Evolutionary conservation across 2,888 invertebrate species (phyloP).

Genomic region (Taenaris catops): DNA sequence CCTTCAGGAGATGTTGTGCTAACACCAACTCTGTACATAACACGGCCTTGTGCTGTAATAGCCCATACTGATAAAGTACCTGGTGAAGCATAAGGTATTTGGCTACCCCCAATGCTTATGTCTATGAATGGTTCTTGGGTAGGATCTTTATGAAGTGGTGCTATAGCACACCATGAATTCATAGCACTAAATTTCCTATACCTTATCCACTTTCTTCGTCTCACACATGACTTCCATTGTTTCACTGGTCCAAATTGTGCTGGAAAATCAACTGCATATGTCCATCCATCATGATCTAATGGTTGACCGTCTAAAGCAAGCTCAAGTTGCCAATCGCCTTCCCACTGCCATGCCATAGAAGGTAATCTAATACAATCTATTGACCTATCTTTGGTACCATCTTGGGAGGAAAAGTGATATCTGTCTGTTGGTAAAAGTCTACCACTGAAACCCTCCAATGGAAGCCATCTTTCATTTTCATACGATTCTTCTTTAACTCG

Average conservation of each 20-base stretch:
- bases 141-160: constrained; percentile 92
- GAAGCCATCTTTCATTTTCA: constrained; percentile 97
- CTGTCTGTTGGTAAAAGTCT: constrained; percentile 93
- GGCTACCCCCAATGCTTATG: constrained; percentile 91
- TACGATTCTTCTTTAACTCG: constrained; percentile 93
- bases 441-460: constrained; percentile 92
- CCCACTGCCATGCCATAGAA: constrained; percentile 98
- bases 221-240: constrained; percentile 94
- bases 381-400: constrained; percentile 88
- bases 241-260: constrained; percentile 89
- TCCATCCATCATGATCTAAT: constrained; percentile 95
- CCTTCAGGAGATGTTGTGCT: constrained; percentile 90
- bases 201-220: constrained; percentile 93
- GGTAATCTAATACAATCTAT: constrained; percentile 92
- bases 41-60: constrained; percentile 93
- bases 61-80: constrained; percentile 94
- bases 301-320: constrained; percentile 92
- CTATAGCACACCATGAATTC: constrained; percentile 96
- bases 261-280: constrained; percentile 95
- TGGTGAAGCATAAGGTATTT: constrained; percentile 86
- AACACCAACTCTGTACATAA: constrained; percentile 92
- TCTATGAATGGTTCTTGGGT: constrained; percentile 97
- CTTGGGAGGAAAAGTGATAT: constrained; percentile 90
- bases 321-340: constrained; percentile 95
- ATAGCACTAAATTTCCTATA: constrained; percentile 93